These are phyloP conservation scores for Platysteira castanea DNA, from an alignment of 2,113 vertebrate species.

Conservation along the genomic window DNA sequence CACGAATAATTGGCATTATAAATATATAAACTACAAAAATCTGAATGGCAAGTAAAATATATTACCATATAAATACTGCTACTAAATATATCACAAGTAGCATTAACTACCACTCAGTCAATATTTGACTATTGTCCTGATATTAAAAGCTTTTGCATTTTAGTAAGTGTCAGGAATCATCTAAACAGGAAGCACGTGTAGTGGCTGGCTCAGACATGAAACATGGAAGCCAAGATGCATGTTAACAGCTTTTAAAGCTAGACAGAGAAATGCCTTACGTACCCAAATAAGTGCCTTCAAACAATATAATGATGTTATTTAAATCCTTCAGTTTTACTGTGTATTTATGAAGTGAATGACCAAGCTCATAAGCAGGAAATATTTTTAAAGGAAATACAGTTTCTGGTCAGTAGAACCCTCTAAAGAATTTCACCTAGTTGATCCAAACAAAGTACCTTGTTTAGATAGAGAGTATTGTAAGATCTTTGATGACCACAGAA, in stretches of 20 bases:
- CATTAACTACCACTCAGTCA: not conserved
- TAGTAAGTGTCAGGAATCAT: not conserved
- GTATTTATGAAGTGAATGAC: not conserved
- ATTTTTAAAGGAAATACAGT: not conserved
- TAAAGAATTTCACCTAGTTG: not conserved
- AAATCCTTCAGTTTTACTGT: not conserved
- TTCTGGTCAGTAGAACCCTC: not conserved
- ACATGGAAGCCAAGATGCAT: not conserved
- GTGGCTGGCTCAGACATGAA: not conserved
- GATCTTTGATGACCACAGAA: not conserved
- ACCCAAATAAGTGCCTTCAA: not conserved
- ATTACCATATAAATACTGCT: not conserved
- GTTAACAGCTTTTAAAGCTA: not conserved
- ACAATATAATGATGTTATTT: not conserved
- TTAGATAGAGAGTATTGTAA: not conserved
- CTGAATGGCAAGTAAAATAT: not conserved
- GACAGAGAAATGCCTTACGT: not conserved
- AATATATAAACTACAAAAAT: not conserved
- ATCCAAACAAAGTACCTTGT: not conserved
- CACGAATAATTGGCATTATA: not conserved
- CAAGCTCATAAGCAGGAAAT: fast-evolving
- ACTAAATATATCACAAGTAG: not conserved
- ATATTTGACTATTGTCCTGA: not conserved
- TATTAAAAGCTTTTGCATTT: not conserved
- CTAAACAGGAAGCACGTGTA: not conserved